These are phyloP conservation scores for Eulemur macaco DNA, from an alignment of 2,113 vertebrate genomes.

Conservation along the genomic window DNA sequence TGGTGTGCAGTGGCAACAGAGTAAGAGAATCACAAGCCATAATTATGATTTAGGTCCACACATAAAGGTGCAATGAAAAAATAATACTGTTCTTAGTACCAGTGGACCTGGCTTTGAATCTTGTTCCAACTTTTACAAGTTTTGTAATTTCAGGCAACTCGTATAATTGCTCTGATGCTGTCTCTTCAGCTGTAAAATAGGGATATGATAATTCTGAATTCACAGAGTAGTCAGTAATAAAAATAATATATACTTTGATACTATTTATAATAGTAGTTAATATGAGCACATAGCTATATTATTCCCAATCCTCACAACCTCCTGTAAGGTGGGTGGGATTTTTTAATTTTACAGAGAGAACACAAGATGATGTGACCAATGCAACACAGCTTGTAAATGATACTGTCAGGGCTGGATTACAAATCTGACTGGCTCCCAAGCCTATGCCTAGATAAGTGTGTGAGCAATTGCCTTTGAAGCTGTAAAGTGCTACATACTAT, in stretches of 20 bases:
- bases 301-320: background rate
- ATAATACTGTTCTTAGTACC: background rate
- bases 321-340: background rate
- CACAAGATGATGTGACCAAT: background rate
- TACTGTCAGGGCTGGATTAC: background rate
- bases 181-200: slow-evolving; percentile 2
- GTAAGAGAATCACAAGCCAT: background rate
- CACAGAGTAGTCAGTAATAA: background rate
- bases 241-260: background rate
- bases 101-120: background rate
- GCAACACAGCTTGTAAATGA: background rate
- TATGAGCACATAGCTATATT: background rate
- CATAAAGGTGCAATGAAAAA: background rate
- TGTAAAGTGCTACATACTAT: background rate
- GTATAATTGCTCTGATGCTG: background rate
- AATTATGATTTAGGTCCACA: background rate
- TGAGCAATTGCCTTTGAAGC: background rate
- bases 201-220: background rate
- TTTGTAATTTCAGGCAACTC: background rate
- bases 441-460: background rate
- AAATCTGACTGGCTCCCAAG: background rate
- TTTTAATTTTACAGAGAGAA: background rate
- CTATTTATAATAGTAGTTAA: background rate
- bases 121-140: background rate
- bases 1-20: background rate